These are phyloP conservation scores for Camptogramma bilineatum DNA, from an alignment of 2,888 invertebrate genomes.

Conservation along the genomic window DNA sequence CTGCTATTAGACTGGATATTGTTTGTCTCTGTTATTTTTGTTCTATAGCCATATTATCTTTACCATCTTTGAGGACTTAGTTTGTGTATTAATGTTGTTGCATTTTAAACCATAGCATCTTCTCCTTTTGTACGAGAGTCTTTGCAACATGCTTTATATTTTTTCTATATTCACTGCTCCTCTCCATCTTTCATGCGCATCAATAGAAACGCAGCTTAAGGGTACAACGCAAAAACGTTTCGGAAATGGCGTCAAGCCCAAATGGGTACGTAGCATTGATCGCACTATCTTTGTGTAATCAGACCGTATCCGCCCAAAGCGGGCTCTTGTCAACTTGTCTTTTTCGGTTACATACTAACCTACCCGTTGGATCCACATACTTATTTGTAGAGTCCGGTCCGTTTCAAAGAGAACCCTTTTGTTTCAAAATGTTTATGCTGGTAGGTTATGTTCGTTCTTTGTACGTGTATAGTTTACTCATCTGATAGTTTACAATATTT, in stretches of 20 bases:
- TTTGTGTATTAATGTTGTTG: too few species aligned
- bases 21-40: too few species aligned
- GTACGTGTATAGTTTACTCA: background rate
- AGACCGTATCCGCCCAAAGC: slow-evolving; percentile 46
- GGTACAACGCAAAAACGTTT: slow-evolving; percentile 64
- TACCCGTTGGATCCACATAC: slow-evolving; percentile 25
- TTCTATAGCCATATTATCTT: too few species aligned
- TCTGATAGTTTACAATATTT: background rate
- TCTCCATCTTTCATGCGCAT: background rate
- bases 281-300: slow-evolving; percentile 49
- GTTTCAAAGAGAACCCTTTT: slow-evolving; percentile 29
- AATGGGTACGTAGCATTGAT: slow-evolving; percentile 47
- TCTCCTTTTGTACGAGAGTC: too few species aligned
- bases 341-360: slow-evolving; percentile 34
- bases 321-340: slow-evolving; percentile 35
- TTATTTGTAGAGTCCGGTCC: slow-evolving; percentile 24
- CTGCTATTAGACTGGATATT: too few species aligned
- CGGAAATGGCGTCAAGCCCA: slow-evolving; percentile 50
- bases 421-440: slow-evolving; percentile 19
- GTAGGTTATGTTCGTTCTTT: slow-evolving; percentile 16
- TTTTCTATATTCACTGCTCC: background rate
- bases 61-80: too few species aligned
- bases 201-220: slow-evolving; percentile 41
- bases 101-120: too few species aligned
- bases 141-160: too few species aligned